A percentile compares a stretch with the other conserved stretches of the same genome.
These are phyloP conservation scores for Pygoscelis antarcticus DNA, from an alignment of 2,113 vertebrate species.

Conservation along the genomic window DNA sequence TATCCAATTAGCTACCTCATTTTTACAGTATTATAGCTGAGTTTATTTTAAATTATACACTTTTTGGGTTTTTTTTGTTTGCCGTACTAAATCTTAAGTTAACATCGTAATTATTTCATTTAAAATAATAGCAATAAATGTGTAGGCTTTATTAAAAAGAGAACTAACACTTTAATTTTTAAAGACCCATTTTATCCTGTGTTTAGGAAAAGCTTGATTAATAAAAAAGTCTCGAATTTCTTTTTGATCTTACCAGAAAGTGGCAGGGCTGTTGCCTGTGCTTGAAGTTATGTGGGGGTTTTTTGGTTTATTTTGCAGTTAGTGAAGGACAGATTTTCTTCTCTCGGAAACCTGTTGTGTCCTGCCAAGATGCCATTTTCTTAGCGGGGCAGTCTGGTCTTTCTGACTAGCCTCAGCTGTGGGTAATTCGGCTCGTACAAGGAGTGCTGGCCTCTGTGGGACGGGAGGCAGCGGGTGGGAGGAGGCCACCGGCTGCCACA, in stretches of 20 bases:
- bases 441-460: neutral
- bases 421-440: fast-evolving
- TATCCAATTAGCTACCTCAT: neutral
- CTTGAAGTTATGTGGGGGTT: too few species aligned
- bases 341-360: neutral
- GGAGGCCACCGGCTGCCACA: fast-evolving
- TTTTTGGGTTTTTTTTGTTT: neutral
- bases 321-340: neutral
- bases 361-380: fast-evolving
- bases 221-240: neutral
- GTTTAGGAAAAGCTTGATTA: neutral
- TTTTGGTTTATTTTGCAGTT: neutral
- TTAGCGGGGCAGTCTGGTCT: fast-evolving
- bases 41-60: fast-evolving
- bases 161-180: neutral
- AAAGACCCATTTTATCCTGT: neutral
- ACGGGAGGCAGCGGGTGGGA: neutral
- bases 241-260: neutral
- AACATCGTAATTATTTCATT: neutral
- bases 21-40: neutral
- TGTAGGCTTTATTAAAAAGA: neutral
- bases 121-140: neutral
- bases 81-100: neutral
- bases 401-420: fast-evolving
- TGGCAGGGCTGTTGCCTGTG: neutral